These are phyloP conservation scores for Dipodomys stephensi DNA, from an alignment of 2,113 vertebrate species.

Conservation along the genomic window DNA sequence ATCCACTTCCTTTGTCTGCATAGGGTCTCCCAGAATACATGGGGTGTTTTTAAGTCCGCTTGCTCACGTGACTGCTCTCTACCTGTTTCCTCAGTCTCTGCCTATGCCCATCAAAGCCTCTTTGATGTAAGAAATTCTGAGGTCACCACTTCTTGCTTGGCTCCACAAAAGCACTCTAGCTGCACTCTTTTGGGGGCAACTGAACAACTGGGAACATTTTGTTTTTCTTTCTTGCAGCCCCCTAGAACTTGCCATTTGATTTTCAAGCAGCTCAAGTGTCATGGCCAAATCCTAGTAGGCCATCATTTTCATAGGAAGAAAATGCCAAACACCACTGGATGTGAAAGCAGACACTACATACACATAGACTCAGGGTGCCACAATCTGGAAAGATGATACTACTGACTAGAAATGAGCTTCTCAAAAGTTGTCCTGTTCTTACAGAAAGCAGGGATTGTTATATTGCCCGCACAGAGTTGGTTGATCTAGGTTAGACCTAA, in stretches of 20 bases:
- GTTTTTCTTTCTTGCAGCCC: background rate
- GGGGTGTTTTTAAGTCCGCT: background rate
- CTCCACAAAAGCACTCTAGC: background rate
- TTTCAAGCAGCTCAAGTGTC: conserved; percentile 3
- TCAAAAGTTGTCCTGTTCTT: background rate
- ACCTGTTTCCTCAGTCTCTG: background rate
- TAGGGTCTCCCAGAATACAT: background rate
- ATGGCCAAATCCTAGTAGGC: background rate
- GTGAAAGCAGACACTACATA: background rate
- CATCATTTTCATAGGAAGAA: background rate
- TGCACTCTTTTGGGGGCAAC: background rate
- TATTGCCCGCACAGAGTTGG: background rate
- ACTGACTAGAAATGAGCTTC: background rate
- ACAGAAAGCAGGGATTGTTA: background rate
- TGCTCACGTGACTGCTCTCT: background rate
- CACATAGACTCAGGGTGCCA: background rate
- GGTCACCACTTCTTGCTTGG: background rate
- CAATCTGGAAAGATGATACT: background rate
- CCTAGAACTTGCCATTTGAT: conserved; percentile 38
- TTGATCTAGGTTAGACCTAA: background rate
- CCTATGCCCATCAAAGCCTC: background rate
- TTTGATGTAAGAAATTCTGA: background rate
- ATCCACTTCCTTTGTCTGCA: background rate
- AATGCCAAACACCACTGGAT: background rate
- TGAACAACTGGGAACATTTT: conserved; percentile 2